Base-by-base conservation (phyloP, 2,113 vertebrate species). In the Tetrax tetrax region DNA sequence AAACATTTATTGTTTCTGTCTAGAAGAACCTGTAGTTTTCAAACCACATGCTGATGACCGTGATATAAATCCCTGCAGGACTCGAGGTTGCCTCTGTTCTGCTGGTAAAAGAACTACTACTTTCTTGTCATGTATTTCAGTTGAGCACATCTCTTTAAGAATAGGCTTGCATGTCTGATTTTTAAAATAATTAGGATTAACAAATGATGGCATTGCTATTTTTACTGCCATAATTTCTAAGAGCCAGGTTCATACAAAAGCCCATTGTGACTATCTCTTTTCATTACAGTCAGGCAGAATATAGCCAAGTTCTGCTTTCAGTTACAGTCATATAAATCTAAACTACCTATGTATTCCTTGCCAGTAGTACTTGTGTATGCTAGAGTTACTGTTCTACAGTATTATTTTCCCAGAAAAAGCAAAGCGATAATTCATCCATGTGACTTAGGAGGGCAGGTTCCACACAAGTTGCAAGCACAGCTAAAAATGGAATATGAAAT, bases 241-340 rank as follows among this genome's bases (percentile, higher is more conserved):
- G 37, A 95, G 81, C 84, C 91, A 96, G 63, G 50, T 94, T 95
- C 77, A 76, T 91, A 57, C 65, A 82, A 87, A 95, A 96, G 89
- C 81, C 95, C 89, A 2, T 76, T 82, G 96, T 97, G 95, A 89
- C 91, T 96, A 96, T 97, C 90, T 83, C 93, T 96, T 96, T 96
- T 90, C 95, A 78, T 93, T 92, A 93, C 71, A 93, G 79, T 93
- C 82, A 96, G 79, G 87, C 75, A 94, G 71, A 90, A 81, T 47
- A 83, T 7, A 69, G 88, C 85, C 90, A 95, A 95, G 71, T 93
- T 94, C 95, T 97, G 93, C 82, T 96, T 96, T 92, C 63, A 92
- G 88, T 97, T 96, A 96, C 50, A 92, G 75, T 38, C 74, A 47
- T 64, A 94, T 97, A 97, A 95, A 96, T 94, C 88, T 96, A 83